A percentile compares a stretch with the other conserved stretches of the same genome.
phyloP scores from a whole-genome alignment of 2,888 invertebrate genomes.

The Sesamia inferens region DNA sequence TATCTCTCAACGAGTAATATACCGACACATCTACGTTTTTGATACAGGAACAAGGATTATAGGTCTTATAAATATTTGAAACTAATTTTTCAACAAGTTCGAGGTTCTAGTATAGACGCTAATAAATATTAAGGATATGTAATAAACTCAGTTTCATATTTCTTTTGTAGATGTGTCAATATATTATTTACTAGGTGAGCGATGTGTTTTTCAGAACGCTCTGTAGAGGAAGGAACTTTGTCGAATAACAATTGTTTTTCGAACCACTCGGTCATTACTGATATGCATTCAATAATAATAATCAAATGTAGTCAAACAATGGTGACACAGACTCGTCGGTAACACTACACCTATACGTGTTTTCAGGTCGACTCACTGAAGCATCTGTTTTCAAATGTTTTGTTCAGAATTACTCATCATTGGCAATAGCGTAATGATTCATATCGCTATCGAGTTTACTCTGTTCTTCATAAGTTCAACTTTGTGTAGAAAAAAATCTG shows the following conservation, averaged over 20 bases:
- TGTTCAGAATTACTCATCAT: conserved; percentile 26
- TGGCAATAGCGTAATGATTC: conserved; percentile 26
- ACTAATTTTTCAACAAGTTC: no score
- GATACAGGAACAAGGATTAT: no score
- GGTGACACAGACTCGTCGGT: not conserved
- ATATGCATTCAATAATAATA: not conserved
- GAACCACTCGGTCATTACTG: not conserved
- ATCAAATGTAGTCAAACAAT: not conserved
- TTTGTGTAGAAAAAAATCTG: conserved; percentile 1
- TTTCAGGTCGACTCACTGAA: conserved; percentile 7
- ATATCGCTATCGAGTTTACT: conserved; percentile 21
- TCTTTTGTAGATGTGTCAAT: no score
- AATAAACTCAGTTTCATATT: no score
- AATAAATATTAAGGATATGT: no score
- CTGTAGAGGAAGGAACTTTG: not conserved
- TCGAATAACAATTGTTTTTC: not conserved
- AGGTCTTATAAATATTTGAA: no score
- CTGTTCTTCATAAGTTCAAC: not conserved
- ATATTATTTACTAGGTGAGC: no score
- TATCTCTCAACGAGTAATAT: not conserved
- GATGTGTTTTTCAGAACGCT: not conserved
- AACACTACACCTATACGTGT: not conserved
- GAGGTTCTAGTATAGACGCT: no score
- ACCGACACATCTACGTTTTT: no score
- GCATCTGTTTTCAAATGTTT: conserved; percentile 27